Base-by-base conservation (phyloP, 2,888 invertebrate genomes). In the Drosophila eohydei region DNA sequence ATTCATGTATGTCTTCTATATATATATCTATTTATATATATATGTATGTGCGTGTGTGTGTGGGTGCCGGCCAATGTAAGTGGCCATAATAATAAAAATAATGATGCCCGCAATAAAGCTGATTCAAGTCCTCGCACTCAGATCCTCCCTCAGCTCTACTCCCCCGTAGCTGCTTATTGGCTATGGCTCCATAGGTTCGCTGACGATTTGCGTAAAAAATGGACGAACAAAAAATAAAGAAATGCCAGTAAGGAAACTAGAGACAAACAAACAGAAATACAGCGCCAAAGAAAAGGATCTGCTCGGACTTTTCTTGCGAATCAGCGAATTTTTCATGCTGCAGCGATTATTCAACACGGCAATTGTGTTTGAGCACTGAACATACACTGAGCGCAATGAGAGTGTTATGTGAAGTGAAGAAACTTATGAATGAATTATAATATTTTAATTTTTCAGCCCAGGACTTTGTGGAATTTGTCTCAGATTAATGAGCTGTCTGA, bases 21-120 rank as follows among this genome's bases (percentile, higher is more conserved):
- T 40, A 16, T 52, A 12, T 30, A n/a, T 62, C 52, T 43, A 59
- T 57, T 0, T 40, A 21, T 57, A 34, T 51, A 5, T 36, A 16
- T 59, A 8, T 28, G 1, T 28, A 1, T 28, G 59, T 51, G 61
- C n/a, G 52, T 52, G 54, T 14, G 12, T 50, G 73, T 56, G 80
- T 78, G 88, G 71, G 79, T 69, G 80, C 71, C 67, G 80, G 73
- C 74, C 79, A 81, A 80, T 86, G 89, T 87, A 87, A 89, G 90
- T 88, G 87, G 89, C 79, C 90, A 92, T 92, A 91, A 91, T 91
- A 91, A 91, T 91, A 92, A 91, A 91, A 91, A 91, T 91, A 92
- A 92, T 91, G 91, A 92, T 91, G 91, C 82, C 81, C 77, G 90
- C 91, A 92, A 91, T 91, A 92, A 91, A 91, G 91, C 88, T 91